phyloP scores from a whole-genome alignment of 2,888 invertebrate genomes.

The Ptychoptera contaminata region DNA sequence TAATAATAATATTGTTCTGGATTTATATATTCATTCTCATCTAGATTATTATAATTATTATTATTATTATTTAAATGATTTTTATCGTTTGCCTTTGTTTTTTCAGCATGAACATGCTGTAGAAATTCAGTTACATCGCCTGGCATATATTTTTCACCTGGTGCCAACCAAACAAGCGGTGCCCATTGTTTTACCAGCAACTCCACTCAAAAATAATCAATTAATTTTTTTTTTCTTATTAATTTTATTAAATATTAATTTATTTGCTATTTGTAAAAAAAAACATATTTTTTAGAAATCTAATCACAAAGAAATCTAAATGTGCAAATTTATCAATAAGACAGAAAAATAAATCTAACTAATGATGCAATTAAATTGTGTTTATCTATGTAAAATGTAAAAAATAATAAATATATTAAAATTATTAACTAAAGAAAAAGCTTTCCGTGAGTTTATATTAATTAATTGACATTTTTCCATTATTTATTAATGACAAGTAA shows the following conservation, averaged over 20 bases:
- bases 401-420: too few relatives aligned
- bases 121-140: constrained; percentile 44
- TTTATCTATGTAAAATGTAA: too few relatives aligned
- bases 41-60: not conserved
- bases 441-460: too few relatives aligned
- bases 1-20: constrained; percentile 2
- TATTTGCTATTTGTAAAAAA: not conserved
- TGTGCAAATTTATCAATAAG: too few relatives aligned
- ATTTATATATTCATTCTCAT: constrained; percentile 1
- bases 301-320: not conserved
- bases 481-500: too few relatives aligned
- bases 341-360: too few relatives aligned
- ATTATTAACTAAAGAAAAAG: too few relatives aligned
- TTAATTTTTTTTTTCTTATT: not conserved
- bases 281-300: not conserved
- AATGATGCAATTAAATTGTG: too few relatives aligned
- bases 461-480: too few relatives aligned
- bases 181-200: constrained; percentile 43
- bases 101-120: constrained; percentile 34
- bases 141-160: constrained; percentile 46
- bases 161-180: constrained; percentile 48
- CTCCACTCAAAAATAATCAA: constrained; percentile 20
- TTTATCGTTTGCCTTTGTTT: constrained; percentile 6
- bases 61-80: too few relatives aligned
- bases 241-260: too few relatives aligned